Conservation (phyloP, 2,888 invertebrate species). For the Melinaea menophilus region DNA sequence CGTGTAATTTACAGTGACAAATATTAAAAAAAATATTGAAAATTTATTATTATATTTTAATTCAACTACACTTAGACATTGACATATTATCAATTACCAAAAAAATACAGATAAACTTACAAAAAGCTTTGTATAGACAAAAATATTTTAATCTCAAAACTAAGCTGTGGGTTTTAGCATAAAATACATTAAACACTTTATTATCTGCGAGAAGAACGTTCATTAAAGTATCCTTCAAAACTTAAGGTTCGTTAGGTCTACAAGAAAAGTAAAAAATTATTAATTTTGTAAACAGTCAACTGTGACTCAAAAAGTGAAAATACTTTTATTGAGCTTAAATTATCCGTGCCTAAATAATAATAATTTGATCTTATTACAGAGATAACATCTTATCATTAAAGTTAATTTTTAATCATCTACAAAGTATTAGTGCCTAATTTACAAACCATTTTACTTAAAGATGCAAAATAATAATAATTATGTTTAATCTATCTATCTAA, state of each 20-base stretch:
- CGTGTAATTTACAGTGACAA: too few relatives aligned
- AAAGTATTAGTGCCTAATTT: too few relatives aligned
- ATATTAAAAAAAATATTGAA: too few relatives aligned
- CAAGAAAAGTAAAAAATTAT: slow-evolving; percentile 20
- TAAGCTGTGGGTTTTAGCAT: slow-evolving; percentile 6
- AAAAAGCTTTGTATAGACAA: neutral
- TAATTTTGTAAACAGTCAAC: slow-evolving; percentile 14
- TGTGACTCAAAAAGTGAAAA: slow-evolving; percentile 12
- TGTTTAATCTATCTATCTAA: too few relatives aligned
- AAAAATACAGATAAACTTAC: neutral
- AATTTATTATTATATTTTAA: too few relatives aligned
- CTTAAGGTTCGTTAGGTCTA: slow-evolving; percentile 21
- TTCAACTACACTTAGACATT: too few relatives aligned
- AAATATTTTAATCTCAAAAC: neutral
- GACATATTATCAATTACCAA: neutral
- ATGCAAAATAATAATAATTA: too few relatives aligned
- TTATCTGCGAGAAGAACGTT: slow-evolving; percentile 10
- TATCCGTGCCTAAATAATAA: neutral
- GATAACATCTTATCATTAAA: neutral
- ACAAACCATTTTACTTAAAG: too few relatives aligned
- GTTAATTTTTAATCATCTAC: too few relatives aligned
- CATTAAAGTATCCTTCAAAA: slow-evolving; percentile 12
- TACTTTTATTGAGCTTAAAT: slow-evolving; percentile 1
- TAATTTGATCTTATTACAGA: slow-evolving; percentile 1
- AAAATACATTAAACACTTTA: slow-evolving; percentile 10